Conservation (phyloP, 1,140 invertebrate species). For the Sycophila sp. region DNA sequence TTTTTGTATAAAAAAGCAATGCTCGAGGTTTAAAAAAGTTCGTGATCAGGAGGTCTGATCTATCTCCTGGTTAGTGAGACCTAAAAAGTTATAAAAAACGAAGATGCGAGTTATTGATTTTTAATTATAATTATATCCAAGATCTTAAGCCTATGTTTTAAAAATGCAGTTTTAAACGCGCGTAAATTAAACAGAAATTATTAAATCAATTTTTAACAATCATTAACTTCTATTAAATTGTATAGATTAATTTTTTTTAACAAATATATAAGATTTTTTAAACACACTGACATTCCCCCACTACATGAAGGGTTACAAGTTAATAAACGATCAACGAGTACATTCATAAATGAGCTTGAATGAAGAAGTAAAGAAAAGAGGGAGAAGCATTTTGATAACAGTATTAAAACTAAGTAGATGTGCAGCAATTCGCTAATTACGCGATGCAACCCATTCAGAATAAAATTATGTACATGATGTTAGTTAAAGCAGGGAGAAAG, state of each 20-base stretch:
- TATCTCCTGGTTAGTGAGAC: background rate
- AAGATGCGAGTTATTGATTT: background rate
- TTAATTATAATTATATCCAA: background rate
- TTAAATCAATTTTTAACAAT: no score
- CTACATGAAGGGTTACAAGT: no score
- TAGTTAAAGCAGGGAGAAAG: background rate
- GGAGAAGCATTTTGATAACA: no score
- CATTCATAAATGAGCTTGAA: background rate
- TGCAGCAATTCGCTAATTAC: background rate
- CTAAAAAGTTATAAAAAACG: background rate
- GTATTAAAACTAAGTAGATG: background rate
- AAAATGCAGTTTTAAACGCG: slow-evolving; percentile 2
- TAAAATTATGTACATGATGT: background rate
- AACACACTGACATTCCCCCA: no score
- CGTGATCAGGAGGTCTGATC: no score
- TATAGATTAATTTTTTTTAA: no score
- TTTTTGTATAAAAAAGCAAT: no score
- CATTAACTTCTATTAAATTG: no score
- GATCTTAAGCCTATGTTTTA: slow-evolving; percentile 2
- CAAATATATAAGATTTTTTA: no score
- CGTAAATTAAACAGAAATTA: no score
- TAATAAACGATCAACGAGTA: background rate
- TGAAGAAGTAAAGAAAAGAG: no score
- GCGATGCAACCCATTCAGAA: background rate
- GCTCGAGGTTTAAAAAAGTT: no score